phyloP scores from a whole-genome alignment of 2,888 invertebrate genomes.

The Hirtodrosophila histrioides region DNA sequence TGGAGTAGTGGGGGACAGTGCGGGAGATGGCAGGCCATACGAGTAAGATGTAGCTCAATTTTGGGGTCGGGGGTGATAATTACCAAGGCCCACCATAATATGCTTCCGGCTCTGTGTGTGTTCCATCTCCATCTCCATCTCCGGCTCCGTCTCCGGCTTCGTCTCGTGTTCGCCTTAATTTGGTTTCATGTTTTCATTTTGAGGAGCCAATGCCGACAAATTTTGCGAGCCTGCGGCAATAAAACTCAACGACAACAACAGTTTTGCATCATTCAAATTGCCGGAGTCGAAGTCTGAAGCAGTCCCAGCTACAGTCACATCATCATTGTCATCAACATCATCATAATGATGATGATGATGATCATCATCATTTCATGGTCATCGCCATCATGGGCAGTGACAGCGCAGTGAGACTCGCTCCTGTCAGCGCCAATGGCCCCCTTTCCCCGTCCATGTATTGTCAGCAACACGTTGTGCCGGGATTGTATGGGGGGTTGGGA shows the following conservation, averaged over 20 bases:
- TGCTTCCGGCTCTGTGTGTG: slow-evolving; percentile 40
- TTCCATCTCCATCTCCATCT: slow-evolving; percentile 16
- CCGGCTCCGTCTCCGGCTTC: slow-evolving; percentile 21
- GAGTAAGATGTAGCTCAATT: slow-evolving; percentile 1
- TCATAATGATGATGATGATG: slow-evolving; percentile 6
- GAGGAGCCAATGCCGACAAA: slow-evolving; percentile 56
- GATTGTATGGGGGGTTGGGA: slow-evolving; percentile 1
- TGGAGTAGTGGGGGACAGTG: too few species aligned
- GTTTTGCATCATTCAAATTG: slow-evolving; percentile 54
- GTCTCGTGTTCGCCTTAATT: slow-evolving; percentile 65
- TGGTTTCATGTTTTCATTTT: slow-evolving; percentile 73
- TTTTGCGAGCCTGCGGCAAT: slow-evolving; percentile 58
- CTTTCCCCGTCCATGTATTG: slow-evolving; percentile 8
- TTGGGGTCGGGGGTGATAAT: slow-evolving; percentile 41
- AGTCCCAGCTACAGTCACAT: slow-evolving; percentile 30
- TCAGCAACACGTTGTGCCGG: slow-evolving; percentile 57
- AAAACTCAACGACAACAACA: slow-evolving; percentile 55
- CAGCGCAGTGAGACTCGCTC: slow-evolving; percentile 27
- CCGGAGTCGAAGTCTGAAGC: slow-evolving; percentile 11
- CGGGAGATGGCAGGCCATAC: background rate
- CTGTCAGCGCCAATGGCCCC: slow-evolving; percentile 40
- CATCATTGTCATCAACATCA: slow-evolving; percentile 22
- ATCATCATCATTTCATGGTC: slow-evolving; percentile 41
- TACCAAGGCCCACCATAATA: slow-evolving; percentile 53
- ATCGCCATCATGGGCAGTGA: slow-evolving; percentile 40